Conservation (phyloP, 1,140 invertebrate genomes). For the Muscidifurax raptorellus region DNA sequence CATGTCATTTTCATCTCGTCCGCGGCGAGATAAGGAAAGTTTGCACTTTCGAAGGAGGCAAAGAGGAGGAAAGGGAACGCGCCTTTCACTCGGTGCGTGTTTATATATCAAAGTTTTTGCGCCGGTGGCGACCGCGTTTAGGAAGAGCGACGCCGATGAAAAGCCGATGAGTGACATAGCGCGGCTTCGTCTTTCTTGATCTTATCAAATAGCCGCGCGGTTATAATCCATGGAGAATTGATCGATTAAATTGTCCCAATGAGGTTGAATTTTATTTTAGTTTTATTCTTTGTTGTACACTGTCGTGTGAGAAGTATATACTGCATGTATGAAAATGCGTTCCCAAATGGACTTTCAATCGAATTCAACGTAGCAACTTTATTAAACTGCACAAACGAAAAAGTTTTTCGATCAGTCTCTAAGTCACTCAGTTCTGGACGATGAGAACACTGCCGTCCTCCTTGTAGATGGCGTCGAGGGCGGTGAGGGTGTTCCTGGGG, state of each 20-base stretch:
- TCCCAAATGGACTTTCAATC: not conserved
- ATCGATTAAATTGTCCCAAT: too few relatives aligned
- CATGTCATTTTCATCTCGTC: conserved; percentile 31
- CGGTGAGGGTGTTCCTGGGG: not conserved
- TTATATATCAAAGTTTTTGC: conserved; percentile 15
- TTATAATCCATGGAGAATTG: too few relatives aligned
- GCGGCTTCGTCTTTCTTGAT: too few relatives aligned
- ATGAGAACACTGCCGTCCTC: not conserved
- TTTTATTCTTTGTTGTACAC: too few relatives aligned
- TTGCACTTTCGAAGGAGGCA: conserved; percentile 58
- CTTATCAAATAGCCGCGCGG: too few relatives aligned
- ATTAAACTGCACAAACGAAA: not conserved
- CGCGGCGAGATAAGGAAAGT: conserved; percentile 58
- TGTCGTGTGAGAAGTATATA: too few relatives aligned
- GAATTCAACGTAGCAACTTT: not conserved
- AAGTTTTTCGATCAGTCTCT: not conserved
- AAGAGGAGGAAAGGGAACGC: conserved; percentile 53
- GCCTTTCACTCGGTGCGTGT: conserved; percentile 48
- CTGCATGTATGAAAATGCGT: too few relatives aligned
- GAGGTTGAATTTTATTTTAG: too few relatives aligned
- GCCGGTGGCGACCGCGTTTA: not conserved
- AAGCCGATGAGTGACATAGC: not conserved
- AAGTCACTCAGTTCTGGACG: not conserved
- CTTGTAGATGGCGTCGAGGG: conserved; percentile 11
- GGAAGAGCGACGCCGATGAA: not conserved